These are phyloP conservation scores for Barypeithes pellucidus DNA, from an alignment of 2,888 invertebrate species.

Conservation along the genomic window DNA sequence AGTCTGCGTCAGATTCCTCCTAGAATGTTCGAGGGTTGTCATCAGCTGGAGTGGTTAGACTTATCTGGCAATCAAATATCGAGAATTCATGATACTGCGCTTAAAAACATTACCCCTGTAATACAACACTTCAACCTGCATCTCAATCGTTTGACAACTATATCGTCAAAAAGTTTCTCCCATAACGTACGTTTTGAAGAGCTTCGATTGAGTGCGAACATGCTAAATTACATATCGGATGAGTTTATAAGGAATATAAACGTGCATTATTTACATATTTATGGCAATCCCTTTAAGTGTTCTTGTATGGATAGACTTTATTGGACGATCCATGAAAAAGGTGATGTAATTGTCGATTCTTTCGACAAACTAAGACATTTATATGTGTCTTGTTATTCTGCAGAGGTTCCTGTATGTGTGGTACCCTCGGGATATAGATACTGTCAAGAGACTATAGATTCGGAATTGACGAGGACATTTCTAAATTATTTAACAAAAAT, in stretches of 20 bases:
- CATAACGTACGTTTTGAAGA: background rate
- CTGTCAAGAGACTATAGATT: background rate
- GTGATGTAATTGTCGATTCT: background rate
- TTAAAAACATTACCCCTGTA: background rate
- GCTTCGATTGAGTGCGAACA: background rate
- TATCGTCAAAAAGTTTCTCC: background rate
- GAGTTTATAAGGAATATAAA: background rate
- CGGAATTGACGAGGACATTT: background rate
- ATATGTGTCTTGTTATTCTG: background rate
- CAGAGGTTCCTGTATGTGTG: background rate
- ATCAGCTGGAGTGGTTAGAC: background rate
- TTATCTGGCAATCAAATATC: background rate
- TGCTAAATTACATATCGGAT: conserved; percentile 9
- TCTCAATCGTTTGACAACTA: background rate
- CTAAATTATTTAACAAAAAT: background rate
- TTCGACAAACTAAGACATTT: background rate
- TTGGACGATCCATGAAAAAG: background rate
- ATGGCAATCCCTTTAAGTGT: conserved; percentile 21
- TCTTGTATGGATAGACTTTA: conserved; percentile 3
- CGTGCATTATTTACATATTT: background rate
- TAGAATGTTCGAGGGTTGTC: conserved; percentile 15
- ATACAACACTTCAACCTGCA: background rate
- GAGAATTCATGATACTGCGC: conserved; percentile 1
- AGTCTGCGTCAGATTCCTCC: background rate
- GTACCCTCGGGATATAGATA: background rate